phyloP scores from a whole-genome alignment of 2,113 vertebrate species.

The Erythrolamprus reginae region DNA sequence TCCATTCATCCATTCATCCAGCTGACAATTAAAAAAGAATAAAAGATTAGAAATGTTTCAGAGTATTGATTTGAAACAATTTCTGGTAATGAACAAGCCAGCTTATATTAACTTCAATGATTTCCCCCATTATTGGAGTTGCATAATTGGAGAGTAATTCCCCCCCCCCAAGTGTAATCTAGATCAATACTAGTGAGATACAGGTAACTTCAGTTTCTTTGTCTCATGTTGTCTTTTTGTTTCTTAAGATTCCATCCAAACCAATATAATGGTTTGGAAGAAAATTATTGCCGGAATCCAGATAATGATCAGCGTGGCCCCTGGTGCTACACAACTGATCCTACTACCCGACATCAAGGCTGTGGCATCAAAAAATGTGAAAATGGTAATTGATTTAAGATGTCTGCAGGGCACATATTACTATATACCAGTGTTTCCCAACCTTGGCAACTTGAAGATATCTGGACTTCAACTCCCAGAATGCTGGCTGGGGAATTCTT shows the following conservation, averaged over 20 bases:
- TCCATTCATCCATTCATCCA: not conserved
- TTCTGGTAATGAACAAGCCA: not conserved
- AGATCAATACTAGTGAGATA: not conserved
- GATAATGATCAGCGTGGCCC: slow-evolving; percentile 84
- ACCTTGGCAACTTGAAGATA: no score
- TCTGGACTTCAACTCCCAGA: no score
- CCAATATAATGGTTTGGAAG: slow-evolving; percentile 79
- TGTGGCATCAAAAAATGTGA: slow-evolving; percentile 88
- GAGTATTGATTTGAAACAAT: not conserved
- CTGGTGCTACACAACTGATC: slow-evolving; percentile 90
- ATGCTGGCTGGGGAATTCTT: no score
- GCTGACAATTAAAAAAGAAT: not conserved
- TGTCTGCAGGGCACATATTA: not conserved
- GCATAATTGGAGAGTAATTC: not conserved
- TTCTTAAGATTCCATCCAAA: slow-evolving; percentile 81
- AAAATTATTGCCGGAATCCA: slow-evolving; percentile 94
- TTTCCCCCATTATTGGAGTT: not conserved
- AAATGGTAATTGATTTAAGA: slow-evolving; percentile 65
- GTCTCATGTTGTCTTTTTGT: not conserved
- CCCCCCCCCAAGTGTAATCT: not conserved
- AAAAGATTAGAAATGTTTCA: not conserved
- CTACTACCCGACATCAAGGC: slow-evolving; percentile 78
- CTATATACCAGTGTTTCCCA: no score
- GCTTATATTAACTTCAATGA: not conserved
- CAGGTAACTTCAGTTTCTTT: not conserved